Evolutionary conservation across 1,140 invertebrate species (phyloP), one percentile per base, ranked within the genome.

Genomic region (Drosophila varians): DNA sequence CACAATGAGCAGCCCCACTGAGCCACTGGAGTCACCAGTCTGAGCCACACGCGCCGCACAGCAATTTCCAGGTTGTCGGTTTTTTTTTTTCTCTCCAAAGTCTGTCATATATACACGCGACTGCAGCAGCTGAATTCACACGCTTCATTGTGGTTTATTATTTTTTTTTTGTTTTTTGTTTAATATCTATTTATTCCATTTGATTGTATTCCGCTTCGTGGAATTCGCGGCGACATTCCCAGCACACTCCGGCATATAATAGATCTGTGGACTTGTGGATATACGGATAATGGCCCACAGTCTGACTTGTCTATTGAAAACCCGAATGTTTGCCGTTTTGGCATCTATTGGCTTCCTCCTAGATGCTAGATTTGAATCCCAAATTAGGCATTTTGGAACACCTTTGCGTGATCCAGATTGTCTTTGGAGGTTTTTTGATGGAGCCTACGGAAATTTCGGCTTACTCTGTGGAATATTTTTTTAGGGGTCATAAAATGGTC

Each of bases 141-240:
- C 79, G 80, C 72, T 70, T 64, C 74, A 66, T 78, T 83, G 75
- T 84, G 78, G 60, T 21, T 64, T 61, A 47, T 64, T 46, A 64
- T 61, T 60, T 11, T 38, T 48, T 56, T 31, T n/a, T n/a, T n/a
- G n/a, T n/a, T n/a, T n/a, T n/a, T n/a, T n/a, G n/a, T n/a, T n/a
- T 55, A 31, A 21, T 55, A 25, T 31, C 7, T 46, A 56, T 60
- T 57, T 60, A 47, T 47, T 68, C 45, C 60, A 65, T 31, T 65
- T 42, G 43, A 65, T 65, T 65, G 58, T 64, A 64, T 65, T 48
- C 56, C 34, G 43, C 71, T 82, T 60, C 71, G 66, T 42, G 76
- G 80, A 86, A 84, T 84, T 83, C 46, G 79, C 47, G 66, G 80
- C 79, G 79, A 84, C 80, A 84, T 84, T 84, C 79, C 79, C 80